Conservation (phyloP, 2,113 vertebrate species). For the Tor tambroides region DNA sequence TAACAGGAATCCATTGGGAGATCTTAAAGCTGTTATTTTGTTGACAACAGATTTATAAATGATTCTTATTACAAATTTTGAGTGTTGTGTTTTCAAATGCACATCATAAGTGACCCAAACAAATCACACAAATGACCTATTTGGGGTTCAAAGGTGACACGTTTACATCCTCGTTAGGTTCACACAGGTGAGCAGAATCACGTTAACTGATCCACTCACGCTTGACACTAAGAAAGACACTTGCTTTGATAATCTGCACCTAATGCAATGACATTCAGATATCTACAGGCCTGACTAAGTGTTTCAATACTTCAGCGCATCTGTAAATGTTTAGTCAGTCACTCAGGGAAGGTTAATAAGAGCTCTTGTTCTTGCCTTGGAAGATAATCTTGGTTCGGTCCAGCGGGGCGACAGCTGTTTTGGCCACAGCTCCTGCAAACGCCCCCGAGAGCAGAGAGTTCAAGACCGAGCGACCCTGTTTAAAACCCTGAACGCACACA, state of each 20-base stretch:
- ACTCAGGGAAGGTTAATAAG: not conserved
- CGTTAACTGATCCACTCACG: not conserved
- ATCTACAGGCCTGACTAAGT: not conserved
- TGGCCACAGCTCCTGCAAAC: constrained; percentile 93
- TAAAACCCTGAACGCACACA: constrained; percentile 72
- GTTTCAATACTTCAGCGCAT: not conserved
- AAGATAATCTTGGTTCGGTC: constrained; percentile 99
- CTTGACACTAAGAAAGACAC: not conserved
- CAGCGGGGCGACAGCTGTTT: constrained; percentile 93
- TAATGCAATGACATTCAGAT: not conserved
- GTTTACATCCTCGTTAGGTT: not conserved
- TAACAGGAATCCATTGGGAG: not conserved
- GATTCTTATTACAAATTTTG: not conserved
- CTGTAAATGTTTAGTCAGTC: not conserved
- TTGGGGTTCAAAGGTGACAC: not conserved
- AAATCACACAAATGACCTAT: not conserved
- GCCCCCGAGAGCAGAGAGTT: constrained; percentile 91
- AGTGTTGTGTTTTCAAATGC: not conserved
- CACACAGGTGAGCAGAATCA: not conserved
- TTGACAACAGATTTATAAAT: not conserved
- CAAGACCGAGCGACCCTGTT: constrained; percentile 79
- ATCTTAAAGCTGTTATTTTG: not conserved
- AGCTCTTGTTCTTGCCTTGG: constrained; percentile 80
- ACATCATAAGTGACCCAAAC: not conserved
- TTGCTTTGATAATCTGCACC: not conserved